Evolutionary conservation across 1,140 invertebrate genomes (phyloP).

Genomic region (Aradophagus sp.): DNA sequence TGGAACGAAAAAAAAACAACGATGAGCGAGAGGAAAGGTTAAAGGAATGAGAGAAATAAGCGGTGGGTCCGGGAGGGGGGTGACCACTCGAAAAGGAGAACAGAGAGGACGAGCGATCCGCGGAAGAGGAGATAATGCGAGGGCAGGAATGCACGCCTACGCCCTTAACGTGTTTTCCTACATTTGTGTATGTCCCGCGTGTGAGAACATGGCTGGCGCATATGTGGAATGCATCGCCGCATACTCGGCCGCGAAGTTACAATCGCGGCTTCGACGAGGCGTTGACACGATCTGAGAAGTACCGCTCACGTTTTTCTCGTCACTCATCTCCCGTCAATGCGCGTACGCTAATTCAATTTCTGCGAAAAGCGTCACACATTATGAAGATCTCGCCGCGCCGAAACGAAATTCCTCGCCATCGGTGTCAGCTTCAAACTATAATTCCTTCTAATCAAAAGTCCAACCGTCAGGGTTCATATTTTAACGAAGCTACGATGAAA

Average conservation of each 20-base stretch:
- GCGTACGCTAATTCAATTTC: conserved; percentile 32
- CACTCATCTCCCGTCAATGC: conserved; percentile 4
- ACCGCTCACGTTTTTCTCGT: conserved; percentile 23
- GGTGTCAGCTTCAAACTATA: no score
- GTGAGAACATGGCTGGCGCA: conserved; percentile 66
- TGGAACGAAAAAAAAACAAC: neutral
- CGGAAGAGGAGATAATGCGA: conserved; percentile 67
- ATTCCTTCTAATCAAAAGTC: no score
- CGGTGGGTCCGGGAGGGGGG: conserved; percentile 5
- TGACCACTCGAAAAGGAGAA: no score
- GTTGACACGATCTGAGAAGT: conserved; percentile 53
- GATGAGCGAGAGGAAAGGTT: neutral
- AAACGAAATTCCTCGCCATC: no score
- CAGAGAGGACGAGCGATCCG: conserved; percentile 23
- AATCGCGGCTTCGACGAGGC: conserved; percentile 62
- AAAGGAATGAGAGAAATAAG: conserved; percentile 19
- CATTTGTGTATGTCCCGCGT: conserved; percentile 67
- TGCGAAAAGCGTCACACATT: conserved; percentile 6
- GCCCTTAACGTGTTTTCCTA: conserved; percentile 69
- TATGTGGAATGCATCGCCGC: conserved; percentile 68
- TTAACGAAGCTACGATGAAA: no score
- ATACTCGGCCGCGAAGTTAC: conserved; percentile 65
- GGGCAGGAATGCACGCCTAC: conserved; percentile 72
- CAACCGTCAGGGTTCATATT: no score
- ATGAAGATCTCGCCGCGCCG: no score